A percentile compares a stretch with the other conserved stretches of the same genome.
Conservation (phyloP, 2,888 invertebrate genomes). For the Hirtodrosophila confusa region DNA sequence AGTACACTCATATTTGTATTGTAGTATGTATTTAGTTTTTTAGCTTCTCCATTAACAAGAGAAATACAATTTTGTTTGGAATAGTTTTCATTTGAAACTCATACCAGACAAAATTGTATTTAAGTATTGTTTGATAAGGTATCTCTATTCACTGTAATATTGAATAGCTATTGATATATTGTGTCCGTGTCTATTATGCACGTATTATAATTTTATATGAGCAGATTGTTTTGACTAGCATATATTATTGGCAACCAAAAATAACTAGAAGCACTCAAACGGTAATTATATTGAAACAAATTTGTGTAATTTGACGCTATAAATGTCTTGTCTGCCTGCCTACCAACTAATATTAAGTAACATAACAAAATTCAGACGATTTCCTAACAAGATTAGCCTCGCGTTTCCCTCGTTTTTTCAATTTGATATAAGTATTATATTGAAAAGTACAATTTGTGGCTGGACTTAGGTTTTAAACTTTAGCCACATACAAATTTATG, state of each 20-base stretch:
- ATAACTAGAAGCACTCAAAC: neutral
- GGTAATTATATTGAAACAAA: constrained; percentile 3
- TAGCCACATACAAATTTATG: constrained; percentile 9
- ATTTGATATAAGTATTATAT: constrained; percentile 13
- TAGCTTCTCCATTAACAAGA: constrained; percentile 4
- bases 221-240: neutral
- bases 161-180: constrained; percentile 1
- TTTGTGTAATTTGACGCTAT: constrained; percentile 10
- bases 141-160: neutral
- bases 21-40: neutral
- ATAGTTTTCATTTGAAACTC: constrained; percentile 22
- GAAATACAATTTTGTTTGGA: constrained; percentile 9
- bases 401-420: constrained; percentile 15
- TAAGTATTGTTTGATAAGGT: constrained; percentile 3
- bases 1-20: constrained; percentile 18
- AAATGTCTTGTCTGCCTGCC: constrained; percentile 4
- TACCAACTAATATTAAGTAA: constrained; percentile 20
- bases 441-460: constrained; percentile 22
- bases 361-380: constrained; percentile 7
- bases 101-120: constrained; percentile 8
- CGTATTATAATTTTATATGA: neutral
- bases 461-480: constrained; percentile 5
- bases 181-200: no score
- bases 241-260: constrained; percentile 1
- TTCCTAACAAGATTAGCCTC: constrained; percentile 25